Evolutionary conservation across 1,140 invertebrate genomes (phyloP).

Genomic region (Drosophila subobscura): DNA sequence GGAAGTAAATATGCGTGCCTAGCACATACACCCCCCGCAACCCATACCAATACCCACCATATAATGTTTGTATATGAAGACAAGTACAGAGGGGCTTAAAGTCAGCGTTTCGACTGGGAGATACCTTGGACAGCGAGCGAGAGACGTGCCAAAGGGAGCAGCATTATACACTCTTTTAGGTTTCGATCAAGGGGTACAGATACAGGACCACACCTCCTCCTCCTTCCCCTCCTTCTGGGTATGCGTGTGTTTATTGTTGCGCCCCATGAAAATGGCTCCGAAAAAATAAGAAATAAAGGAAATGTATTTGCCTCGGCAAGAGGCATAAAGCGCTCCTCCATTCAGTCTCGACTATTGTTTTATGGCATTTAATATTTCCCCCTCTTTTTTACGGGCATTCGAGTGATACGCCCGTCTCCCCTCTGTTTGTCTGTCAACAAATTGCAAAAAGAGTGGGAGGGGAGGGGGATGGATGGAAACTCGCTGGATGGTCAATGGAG

Average conservation of each 20-base stretch:
- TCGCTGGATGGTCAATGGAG: too few relatives aligned
- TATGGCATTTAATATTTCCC: slow-evolving; percentile 51
- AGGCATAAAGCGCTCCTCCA: slow-evolving; percentile 42
- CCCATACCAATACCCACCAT: too few relatives aligned
- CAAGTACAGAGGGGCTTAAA: too few relatives aligned
- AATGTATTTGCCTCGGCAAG: slow-evolving; percentile 58
- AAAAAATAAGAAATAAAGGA: slow-evolving; percentile 77
- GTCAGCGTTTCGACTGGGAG: too few relatives aligned
- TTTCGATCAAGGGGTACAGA: too few relatives aligned
- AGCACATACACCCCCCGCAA: slow-evolving; percentile 11
- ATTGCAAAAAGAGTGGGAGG: slow-evolving; percentile 7
- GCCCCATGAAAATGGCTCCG: slow-evolving; percentile 70
- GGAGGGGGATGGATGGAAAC: too few relatives aligned
- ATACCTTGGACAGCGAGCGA: too few relatives aligned
- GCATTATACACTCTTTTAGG: too few relatives aligned
- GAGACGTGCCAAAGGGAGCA: too few relatives aligned
- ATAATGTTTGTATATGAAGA: too few relatives aligned
- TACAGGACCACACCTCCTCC: background rate
- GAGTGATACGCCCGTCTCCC: slow-evolving; percentile 25
- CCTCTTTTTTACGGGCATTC: slow-evolving; percentile 31
- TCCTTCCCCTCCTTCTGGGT: background rate
- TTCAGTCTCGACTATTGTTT: slow-evolving; percentile 29
- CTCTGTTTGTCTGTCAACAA: slow-evolving; percentile 50
- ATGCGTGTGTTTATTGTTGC: slow-evolving; percentile 68
- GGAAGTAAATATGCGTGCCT: slow-evolving; percentile 64